Evolutionary conservation across 2,888 invertebrate species (phyloP), one percentile per base, ranked within the genome.

Genomic region (Melikaiella ostensackeni): DNA sequence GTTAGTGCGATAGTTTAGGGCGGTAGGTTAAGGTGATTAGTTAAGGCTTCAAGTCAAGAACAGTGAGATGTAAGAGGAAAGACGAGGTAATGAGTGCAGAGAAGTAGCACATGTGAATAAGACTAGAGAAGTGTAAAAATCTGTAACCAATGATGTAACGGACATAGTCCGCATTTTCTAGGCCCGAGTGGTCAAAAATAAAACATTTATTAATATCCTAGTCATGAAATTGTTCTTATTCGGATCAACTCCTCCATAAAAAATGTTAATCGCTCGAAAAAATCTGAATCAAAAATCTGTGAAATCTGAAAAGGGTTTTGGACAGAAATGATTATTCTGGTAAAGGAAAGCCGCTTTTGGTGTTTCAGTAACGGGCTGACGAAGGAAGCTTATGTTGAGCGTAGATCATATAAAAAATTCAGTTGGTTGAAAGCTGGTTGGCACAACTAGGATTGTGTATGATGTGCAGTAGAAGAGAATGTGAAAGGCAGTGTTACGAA

Each of bases 341-440:
- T 13, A 27, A 27, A 70, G n/a, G 9, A 70, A 70, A 70, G 46
- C 42, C 30, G 46, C 46, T 70, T 46, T 70, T 70, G 11, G 27
- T 46, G 50, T 70, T 66, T 19, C 30, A 70, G 46, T 70, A 70
- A 46, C 27, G 27, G 63, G 33, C n/a, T 50, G 70, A 70, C 46
- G 70, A 70, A 70, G 70, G 30, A 70, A 70, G 63, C 63, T 63
- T 63, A 63, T 21, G 63, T 63, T 63, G 46, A 46, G 70, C 66
- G 66, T 70, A 70, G 70, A 70, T 50, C 70, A 50, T 30, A 70
- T 70, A 46, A 70, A 70, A 70, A 46, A 70, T 70, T 70, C 70
- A 70, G 70, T 70, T 70, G n/a, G 70, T n/a, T 70, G 70, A 30
- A 70, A 70, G 30, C 50, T 70, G 70, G 70, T 70, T 70, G 50